A percentile compares a stretch with the other conserved stretches of the same genome.
Evolutionary conservation across 2,797 vertebrate species (phyloP).

Genomic region (Philypnodon macrostomus): DNA sequence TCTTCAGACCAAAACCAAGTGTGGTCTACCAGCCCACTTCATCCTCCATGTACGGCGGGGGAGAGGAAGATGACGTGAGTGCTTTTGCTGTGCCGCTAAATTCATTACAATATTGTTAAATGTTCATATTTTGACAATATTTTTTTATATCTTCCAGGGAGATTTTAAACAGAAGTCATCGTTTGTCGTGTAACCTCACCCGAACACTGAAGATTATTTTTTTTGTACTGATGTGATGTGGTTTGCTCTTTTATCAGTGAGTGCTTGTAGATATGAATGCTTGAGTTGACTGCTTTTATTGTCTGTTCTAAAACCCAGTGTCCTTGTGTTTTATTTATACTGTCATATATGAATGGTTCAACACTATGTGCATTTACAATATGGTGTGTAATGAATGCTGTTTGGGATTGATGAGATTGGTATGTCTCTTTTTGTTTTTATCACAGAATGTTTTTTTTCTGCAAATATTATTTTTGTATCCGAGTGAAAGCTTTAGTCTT

Average conservation of each 20-base stretch:
- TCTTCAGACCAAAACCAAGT: constrained; percentile 65
- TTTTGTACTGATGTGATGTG: not conserved
- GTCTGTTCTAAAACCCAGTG: not conserved
- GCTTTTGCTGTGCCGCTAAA: not conserved
- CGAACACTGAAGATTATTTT: not conserved
- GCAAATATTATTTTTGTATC: constrained; percentile 37
- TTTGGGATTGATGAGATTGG: not conserved
- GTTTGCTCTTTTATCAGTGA: not conserved
- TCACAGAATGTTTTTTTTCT: constrained; percentile 4
- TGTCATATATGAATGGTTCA: no score
- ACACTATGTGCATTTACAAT: no score
- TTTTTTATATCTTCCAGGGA: constrained; percentile 68
- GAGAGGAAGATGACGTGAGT: constrained; percentile 83
- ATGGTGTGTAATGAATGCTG: not conserved
- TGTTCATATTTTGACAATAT: not conserved
- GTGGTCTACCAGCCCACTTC: constrained; percentile 86
- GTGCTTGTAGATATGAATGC: constrained; percentile 16
- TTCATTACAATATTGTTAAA: not conserved
- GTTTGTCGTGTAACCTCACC: constrained; percentile 84
- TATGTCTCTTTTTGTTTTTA: not conserved
- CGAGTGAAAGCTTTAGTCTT: not conserved
- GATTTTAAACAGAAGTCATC: constrained; percentile 94
- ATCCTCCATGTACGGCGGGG: constrained; percentile 49
- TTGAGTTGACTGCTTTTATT: constrained; percentile 9
- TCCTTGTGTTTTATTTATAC: not conserved